Conservation (phyloP, 2,113 vertebrate species). For the Pionites leucogaster region DNA sequence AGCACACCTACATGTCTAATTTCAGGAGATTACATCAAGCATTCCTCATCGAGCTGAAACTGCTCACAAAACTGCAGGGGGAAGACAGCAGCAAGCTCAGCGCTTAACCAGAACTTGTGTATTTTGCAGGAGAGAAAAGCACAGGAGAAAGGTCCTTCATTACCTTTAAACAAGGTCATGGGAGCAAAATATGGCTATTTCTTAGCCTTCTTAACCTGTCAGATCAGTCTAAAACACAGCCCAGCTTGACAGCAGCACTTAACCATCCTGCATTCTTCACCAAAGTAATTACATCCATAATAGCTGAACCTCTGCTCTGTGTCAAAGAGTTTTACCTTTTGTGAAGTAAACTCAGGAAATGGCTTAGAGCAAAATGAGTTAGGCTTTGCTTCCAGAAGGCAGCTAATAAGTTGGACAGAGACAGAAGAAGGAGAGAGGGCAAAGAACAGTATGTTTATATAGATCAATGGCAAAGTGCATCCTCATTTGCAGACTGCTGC, state of each 20-base stretch:
- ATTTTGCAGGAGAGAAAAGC: not conserved
- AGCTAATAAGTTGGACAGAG: not conserved
- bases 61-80: not conserved
- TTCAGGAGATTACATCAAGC: conserved; percentile 28
- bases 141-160: not conserved
- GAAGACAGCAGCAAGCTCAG: accelerated
- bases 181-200: not conserved
- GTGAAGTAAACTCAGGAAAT: not conserved
- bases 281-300: not conserved
- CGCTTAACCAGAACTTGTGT: not conserved
- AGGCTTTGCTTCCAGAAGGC: not conserved
- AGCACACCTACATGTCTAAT: not conserved
- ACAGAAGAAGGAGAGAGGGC: not conserved
- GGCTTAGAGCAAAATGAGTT: not conserved
- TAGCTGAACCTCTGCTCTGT: not conserved
- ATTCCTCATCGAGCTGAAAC: not conserved
- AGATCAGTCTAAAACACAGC: not conserved
- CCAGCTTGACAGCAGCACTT: conserved; percentile 13
- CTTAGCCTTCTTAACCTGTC: not conserved
- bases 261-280: not conserved
- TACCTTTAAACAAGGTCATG: not conserved
- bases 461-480: not conserved
- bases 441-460: not conserved
- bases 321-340: not conserved
- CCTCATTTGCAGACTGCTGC: not conserved